These are phyloP conservation scores for Coregonus clupeaformis DNA, from an alignment of 2,113 vertebrate genomes.

Conservation along the genomic window DNA sequence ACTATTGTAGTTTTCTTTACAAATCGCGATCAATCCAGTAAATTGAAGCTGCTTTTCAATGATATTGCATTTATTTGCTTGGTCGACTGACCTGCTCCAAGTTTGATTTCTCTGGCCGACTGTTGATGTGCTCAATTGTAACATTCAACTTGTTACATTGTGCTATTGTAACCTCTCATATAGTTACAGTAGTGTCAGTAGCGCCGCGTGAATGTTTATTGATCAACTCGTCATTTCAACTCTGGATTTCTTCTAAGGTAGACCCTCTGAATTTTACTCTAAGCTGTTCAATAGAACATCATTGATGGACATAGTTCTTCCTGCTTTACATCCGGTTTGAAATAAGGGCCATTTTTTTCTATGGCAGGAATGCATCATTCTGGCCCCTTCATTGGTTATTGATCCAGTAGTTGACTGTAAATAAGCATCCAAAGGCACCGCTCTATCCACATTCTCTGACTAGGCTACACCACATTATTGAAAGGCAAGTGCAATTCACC, in stretches of 20 bases:
- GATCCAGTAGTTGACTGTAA: background rate
- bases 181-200: constrained; percentile 24
- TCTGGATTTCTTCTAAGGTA: too few relatives aligned
- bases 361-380: background rate
- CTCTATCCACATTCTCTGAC: background rate
- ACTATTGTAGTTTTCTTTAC: too few relatives aligned
- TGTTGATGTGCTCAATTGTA: background rate
- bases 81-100: too few relatives aligned
- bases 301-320: too few relatives aligned
- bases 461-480: background rate
- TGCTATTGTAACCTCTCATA: background rate
- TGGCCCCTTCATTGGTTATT: background rate
- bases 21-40: too few relatives aligned
- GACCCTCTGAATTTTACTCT: too few relatives aligned
- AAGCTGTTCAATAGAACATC: too few relatives aligned
- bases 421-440: constrained; percentile 24
- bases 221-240: background rate
- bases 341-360: too few relatives aligned
- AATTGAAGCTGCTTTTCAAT: too few relatives aligned
- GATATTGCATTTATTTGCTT: too few relatives aligned
- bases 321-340: too few relatives aligned
- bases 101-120: too few relatives aligned
- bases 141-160: background rate
- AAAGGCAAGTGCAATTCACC: background rate
- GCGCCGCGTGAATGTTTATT: background rate